A percentile compares a stretch with the other conserved stretches of the same genome.
phyloP scores from a whole-genome alignment of 2,888 invertebrate species.

The Bibio marci region DNA sequence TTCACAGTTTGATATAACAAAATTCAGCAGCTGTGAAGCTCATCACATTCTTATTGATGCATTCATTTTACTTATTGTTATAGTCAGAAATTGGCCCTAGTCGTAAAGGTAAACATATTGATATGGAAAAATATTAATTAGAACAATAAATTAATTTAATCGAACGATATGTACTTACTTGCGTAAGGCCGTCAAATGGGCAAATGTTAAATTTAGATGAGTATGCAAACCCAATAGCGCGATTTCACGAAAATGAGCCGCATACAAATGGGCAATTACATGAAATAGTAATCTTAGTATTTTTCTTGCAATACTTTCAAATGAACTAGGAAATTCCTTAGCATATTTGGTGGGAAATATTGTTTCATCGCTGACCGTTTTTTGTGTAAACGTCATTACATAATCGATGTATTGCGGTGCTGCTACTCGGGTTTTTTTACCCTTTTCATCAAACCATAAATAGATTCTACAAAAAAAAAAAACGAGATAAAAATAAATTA shows the following conservation, averaged over 20 bases:
- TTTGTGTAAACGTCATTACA: constrained; percentile 96
- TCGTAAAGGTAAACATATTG: no score
- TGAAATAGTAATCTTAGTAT: constrained; percentile 93
- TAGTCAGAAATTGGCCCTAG: no score
- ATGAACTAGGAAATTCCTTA: constrained; percentile 82
- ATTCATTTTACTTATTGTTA: no score
- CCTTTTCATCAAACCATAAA: constrained; percentile 97
- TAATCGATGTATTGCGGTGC: constrained; percentile 98
- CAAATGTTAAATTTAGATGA: constrained; percentile 94
- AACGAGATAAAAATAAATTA: no score
- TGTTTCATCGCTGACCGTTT: constrained; percentile 90
- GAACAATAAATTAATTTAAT: background rate
- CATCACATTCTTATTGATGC: no score
- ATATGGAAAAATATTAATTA: background rate
- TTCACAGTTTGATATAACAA: no score
- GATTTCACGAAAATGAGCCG: constrained; percentile 92
- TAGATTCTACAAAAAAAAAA: constrained; percentile 53
- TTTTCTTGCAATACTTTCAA: constrained; percentile 90
- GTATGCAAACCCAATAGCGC: constrained; percentile 85
- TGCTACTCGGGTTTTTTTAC: constrained; percentile 91
- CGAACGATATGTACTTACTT: constrained; percentile 12
- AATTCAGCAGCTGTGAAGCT: no score
- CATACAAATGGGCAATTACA: constrained; percentile 95
- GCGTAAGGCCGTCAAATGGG: constrained; percentile 77
- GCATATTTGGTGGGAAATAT: constrained; percentile 98